phyloP scores from a whole-genome alignment of 2,888 invertebrate species.

The Agrypnus murinus region DNA sequence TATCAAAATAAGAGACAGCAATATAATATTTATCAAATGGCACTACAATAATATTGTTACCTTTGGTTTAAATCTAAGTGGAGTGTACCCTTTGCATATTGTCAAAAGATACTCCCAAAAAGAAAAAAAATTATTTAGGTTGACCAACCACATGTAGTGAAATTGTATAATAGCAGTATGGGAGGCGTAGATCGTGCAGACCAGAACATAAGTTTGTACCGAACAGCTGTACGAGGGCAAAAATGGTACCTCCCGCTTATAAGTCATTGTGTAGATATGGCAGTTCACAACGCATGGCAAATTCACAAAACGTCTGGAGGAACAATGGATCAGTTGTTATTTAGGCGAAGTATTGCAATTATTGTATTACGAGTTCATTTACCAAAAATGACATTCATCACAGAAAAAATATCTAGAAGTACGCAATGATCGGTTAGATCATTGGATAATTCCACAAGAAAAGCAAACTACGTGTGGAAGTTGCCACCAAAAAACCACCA shows the following conservation, averaged over 20 bases:
- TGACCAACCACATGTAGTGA: not conserved
- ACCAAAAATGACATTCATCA: conserved; percentile 11
- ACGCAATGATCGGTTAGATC: conserved; percentile 54
- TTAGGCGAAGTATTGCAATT: conserved; percentile 46
- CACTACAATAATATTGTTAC: conserved; percentile 24
- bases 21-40: conserved; percentile 27
- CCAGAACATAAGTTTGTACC: not conserved
- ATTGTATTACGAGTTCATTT: conserved; percentile 18
- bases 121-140: conserved; percentile 3
- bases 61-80: conserved; percentile 10
- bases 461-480: conserved; percentile 52
- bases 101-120: not conserved
- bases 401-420: conserved; percentile 4
- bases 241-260: conserved; percentile 43
- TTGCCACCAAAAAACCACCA: conserved; percentile 55
- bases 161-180: not conserved
- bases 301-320: conserved; percentile 34
- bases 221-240: not conserved
- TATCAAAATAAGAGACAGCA: not conserved
- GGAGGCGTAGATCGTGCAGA: not conserved
- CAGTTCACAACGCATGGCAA: conserved; percentile 51
- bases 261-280: conserved; percentile 47
- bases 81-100: no score
- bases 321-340: conserved; percentile 45
- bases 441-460: conserved; percentile 52